These are phyloP conservation scores for Graptemys geographica DNA, from an alignment of 2,797 vertebrate species.

Conservation along the genomic window DNA sequence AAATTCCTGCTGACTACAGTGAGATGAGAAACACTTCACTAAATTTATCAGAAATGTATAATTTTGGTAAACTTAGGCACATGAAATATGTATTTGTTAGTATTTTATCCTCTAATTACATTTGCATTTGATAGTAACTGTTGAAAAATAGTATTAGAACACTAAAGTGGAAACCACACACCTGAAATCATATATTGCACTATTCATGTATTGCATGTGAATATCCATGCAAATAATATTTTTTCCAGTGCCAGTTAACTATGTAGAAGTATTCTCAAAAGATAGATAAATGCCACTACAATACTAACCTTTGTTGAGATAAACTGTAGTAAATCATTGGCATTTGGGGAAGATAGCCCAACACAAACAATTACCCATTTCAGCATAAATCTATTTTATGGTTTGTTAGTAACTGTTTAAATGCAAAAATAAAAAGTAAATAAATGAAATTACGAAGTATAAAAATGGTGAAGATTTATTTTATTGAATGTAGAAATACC, in stretches of 20 bases:
- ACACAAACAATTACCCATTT: not conserved
- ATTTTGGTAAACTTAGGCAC: not conserved
- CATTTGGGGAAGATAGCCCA: not conserved
- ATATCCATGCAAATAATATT: not conserved
- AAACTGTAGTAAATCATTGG: not conserved
- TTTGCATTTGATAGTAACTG: not conserved
- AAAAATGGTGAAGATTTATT: not conserved
- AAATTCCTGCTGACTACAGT: not conserved
- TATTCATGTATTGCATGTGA: not conserved
- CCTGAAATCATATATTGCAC: not conserved
- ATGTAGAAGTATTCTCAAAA: not conserved
- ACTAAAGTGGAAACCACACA: not conserved
- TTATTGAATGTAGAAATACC: not conserved
- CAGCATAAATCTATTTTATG: not conserved
- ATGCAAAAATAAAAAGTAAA: not conserved
- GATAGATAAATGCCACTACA: not conserved
- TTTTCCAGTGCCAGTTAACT: not conserved
- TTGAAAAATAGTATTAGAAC: not conserved
- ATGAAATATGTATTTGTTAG: not conserved
- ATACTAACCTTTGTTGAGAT: not conserved
- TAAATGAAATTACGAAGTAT: not conserved
- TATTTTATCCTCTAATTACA: not conserved
- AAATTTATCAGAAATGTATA: not conserved
- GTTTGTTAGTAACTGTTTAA: too few species aligned
- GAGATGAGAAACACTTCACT: not conserved